phyloP scores from a whole-genome alignment of 2,797 vertebrate species.

The Steatocranus sp. region DNA sequence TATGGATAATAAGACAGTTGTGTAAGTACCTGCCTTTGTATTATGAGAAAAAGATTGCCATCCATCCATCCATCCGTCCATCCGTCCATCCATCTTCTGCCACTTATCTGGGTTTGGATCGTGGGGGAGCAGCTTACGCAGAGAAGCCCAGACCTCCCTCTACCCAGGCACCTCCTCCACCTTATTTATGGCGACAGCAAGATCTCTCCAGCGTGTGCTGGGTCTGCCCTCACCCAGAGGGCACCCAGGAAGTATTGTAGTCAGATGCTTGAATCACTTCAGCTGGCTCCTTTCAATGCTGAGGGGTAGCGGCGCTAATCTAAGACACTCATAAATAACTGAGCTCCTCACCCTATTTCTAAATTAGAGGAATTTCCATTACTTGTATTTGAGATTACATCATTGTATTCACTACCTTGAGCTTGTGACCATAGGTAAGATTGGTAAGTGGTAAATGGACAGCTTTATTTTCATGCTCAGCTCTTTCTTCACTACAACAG shows the following conservation, averaged over 20 bases:
- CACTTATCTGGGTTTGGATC: background rate
- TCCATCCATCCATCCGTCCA: background rate
- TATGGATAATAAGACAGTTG: background rate
- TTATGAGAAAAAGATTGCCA: background rate
- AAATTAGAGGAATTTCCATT: background rate
- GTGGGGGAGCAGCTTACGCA: background rate
- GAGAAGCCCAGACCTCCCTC: background rate
- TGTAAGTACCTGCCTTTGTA: background rate
- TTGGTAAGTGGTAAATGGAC: background rate
- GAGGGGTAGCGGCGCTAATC: background rate
- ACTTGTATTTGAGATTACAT: background rate
- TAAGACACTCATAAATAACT: background rate
- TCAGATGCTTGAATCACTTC: background rate
- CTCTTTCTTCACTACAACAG: background rate
- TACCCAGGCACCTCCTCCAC: background rate
- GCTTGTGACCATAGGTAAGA: background rate
- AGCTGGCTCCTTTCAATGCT: background rate
- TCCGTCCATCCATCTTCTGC: accelerated
- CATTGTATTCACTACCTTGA: background rate
- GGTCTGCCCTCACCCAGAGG: background rate
- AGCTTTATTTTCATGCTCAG: background rate
- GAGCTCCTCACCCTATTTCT: background rate
- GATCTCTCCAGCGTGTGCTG: background rate
- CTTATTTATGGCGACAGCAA: accelerated
- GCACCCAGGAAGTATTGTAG: background rate